Base-by-base conservation (phyloP, 2,113 vertebrate genomes). In the Pitta sordida region DNA sequence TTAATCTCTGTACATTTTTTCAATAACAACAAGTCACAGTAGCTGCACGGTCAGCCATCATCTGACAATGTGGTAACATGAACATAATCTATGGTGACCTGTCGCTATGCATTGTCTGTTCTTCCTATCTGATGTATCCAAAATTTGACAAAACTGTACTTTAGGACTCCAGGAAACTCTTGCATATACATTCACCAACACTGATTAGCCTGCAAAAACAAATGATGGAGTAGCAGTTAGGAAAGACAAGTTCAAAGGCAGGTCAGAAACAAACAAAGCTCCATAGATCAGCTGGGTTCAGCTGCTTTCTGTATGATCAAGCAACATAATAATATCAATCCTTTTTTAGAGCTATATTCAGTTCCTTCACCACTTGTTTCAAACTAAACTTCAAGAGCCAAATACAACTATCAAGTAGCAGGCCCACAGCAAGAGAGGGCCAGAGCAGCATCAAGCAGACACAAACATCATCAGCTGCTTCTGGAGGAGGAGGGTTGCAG, bases 141-240 rank as follows among this genome's bases (percentile, higher is more conserved):
- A 60, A 90, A 93, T 95, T 78, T 90, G 86, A 94, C 80, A 93
- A 96, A 95, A 90, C 46, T 32, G 24, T 62, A 69, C 52, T 82
- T 94, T 41, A 83, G 56, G 59, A 80, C 85, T 87, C 56, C 64
- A 75, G 59, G 58, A 91, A 96, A 96, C 59, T 86, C 56, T 69
- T 83, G 41, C 56, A 73, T 62, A 71, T 53, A 96, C 91, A 78
- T 81, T 65, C 26, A 22, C 81, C 77, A 52, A 80, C 24, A 55
- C 56, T 69, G 58, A 86, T 60, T 55, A 91, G 81, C 23, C 71
- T 87, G 59, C 39, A 85, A 92, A 60, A 93, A 69, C 85, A 94
- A 96, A 90, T 74, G 44, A 56, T 27, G 48, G 55, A 78, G 59
- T 10, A 27, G 70, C 70, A 74, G 43, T 56, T 68, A 88, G n/a